Evolutionary conservation across 2,797 vertebrate species (phyloP).

Genomic region (Notolabrus celidotus): DNA sequence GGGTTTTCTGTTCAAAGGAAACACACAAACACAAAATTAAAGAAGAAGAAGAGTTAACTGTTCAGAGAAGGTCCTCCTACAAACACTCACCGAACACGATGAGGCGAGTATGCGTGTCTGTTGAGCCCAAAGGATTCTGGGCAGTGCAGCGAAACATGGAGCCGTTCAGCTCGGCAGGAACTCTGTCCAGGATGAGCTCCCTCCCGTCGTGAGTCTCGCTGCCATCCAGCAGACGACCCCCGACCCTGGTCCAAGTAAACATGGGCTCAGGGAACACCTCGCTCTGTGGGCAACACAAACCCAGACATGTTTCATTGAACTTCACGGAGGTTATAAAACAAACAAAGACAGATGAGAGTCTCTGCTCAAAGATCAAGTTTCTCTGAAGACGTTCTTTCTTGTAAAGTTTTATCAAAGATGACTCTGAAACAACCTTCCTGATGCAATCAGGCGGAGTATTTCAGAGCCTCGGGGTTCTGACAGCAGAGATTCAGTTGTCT

Average conservation of each 20-base stretch:
- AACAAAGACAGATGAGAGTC: neutral
- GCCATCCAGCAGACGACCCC: slow-evolving; percentile 91
- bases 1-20: slow-evolving; percentile 78
- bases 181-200: slow-evolving; percentile 91
- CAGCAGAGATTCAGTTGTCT: neutral
- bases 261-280: slow-evolving; percentile 95
- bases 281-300: slow-evolving; percentile 77
- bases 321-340: neutral
- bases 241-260: slow-evolving; percentile 94
- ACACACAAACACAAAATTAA: slow-evolving; percentile 12
- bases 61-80: neutral
- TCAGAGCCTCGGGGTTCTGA: neutral
- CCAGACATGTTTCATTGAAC: neutral
- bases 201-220: slow-evolving; percentile 86
- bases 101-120: slow-evolving; percentile 93
- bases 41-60: neutral
- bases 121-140: slow-evolving; percentile 94
- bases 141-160: slow-evolving; percentile 96
- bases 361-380: neutral
- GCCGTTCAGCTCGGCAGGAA: slow-evolving; percentile 93
- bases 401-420: neutral
- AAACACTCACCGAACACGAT: slow-evolving; percentile 90
- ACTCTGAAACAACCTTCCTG: slow-evolving; percentile 5
- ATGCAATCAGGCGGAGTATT: neutral
- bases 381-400: neutral